These are phyloP conservation scores for Coelopa frigida DNA, from an alignment of 1,140 invertebrate species.

Conservation along the genomic window DNA sequence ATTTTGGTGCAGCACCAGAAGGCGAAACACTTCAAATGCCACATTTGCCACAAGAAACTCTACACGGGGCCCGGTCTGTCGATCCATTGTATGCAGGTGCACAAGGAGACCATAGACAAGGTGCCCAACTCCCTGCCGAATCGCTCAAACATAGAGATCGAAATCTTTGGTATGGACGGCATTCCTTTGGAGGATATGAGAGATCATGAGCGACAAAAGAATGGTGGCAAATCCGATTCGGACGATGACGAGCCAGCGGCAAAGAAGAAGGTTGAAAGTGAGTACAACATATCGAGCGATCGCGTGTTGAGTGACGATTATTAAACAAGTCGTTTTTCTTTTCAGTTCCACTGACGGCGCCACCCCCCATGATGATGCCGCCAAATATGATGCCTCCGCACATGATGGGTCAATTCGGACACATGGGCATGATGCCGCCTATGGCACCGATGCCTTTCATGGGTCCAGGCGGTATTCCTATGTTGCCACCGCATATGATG, in stretches of 20 bases:
- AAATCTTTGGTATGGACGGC: conserved; percentile 99
- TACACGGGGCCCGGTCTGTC: conserved; percentile 97
- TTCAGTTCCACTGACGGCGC: conserved; percentile 40
- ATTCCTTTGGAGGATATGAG: conserved; percentile 92
- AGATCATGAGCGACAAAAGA: conserved; percentile 86
- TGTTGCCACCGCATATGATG: conserved; percentile 59
- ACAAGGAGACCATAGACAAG: conserved; percentile 99
- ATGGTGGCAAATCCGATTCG: conserved; percentile 59
- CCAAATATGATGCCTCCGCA: conserved; percentile 54
- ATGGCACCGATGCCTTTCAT: conserved; percentile 52
- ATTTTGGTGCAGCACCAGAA: conserved; percentile 99
- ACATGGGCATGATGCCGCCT: conserved; percentile 49
- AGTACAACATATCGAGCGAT: conserved; percentile 23
- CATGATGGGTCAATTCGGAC: conserved; percentile 51
- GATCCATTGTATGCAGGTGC: conserved; percentile 99
- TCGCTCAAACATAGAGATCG: conserved; percentile 97
- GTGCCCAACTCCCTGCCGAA: conserved; percentile 97
- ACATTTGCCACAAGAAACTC: conserved; percentile 98
- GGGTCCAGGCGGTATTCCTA: conserved; percentile 48
- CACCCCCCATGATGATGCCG: conserved; percentile 50
- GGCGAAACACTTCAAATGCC: conserved; percentile 99
- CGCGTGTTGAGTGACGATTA: background rate
- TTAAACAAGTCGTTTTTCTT: conserved; percentile 7
- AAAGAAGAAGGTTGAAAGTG: conserved; percentile 64
- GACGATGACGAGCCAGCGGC: conserved; percentile 72